phyloP scores from a whole-genome alignment of 2,797 vertebrate species.

The Neomorphus geoffroyi region DNA sequence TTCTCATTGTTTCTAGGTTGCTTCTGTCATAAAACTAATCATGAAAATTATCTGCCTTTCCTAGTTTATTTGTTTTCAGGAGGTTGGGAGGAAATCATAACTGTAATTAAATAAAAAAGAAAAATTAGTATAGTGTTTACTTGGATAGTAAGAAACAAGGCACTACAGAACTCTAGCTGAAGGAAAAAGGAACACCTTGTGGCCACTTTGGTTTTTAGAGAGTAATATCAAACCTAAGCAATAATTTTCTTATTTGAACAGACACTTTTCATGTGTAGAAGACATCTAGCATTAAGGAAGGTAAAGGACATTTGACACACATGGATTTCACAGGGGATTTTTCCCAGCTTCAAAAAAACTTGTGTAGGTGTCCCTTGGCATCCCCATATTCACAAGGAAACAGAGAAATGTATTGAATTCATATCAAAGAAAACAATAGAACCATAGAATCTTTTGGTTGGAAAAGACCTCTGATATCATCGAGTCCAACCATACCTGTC shows the following conservation, averaged over 20 bases:
- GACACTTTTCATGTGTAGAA: not conserved
- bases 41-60: not conserved
- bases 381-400: not conserved
- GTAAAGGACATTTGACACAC: not conserved
- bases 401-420: not conserved
- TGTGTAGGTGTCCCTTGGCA: not conserved
- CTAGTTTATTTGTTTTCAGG: not conserved
- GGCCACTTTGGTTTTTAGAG: not conserved
- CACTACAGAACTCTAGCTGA: not conserved
- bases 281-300: not conserved
- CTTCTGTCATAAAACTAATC: not conserved
- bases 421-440: not conserved
- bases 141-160: not conserved
- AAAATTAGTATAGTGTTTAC: not conserved
- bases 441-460: no score
- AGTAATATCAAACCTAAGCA: not conserved
- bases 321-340: not conserved
- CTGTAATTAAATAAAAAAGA: not conserved
- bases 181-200: not conserved
- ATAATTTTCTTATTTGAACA: not conserved
- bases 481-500: no score
- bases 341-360: not conserved
- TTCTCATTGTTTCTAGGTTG: not conserved
- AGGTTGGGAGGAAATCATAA: not conserved
- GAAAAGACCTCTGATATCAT: no score